phyloP scores from a whole-genome alignment of 2,113 vertebrate genomes.

The Rafetus swinhoei region DNA sequence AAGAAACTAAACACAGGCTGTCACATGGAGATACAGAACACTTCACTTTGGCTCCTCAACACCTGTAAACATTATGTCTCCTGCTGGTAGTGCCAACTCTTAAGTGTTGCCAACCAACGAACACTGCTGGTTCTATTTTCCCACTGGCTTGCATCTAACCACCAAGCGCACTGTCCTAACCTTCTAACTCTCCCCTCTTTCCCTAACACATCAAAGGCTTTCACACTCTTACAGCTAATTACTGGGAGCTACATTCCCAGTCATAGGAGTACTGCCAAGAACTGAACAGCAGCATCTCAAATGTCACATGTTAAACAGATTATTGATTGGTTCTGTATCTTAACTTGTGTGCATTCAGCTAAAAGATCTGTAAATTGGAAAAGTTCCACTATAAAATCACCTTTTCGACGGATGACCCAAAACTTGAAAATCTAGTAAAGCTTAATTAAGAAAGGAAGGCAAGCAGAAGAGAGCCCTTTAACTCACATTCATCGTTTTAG shows the following conservation, averaged over 20 bases:
- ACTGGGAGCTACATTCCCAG: slow-evolving; percentile 52
- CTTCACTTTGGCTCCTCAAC: slow-evolving; percentile 49
- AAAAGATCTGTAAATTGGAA: slow-evolving; percentile 22
- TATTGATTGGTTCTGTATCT: slow-evolving; percentile 40
- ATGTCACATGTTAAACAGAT: slow-evolving; percentile 49
- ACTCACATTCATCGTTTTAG: neutral
- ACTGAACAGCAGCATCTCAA: slow-evolving; percentile 55
- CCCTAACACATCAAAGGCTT: slow-evolving; percentile 63
- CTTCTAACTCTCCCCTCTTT: slow-evolving; percentile 40
- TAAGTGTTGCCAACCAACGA: slow-evolving; percentile 40
- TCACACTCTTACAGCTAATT: slow-evolving; percentile 66
- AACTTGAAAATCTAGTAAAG: neutral
- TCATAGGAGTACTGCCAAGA: slow-evolving; percentile 52
- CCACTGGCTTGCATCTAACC: slow-evolving; percentile 15
- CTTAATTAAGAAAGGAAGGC: neutral
- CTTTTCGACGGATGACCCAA: neutral
- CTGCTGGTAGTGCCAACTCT: slow-evolving; percentile 37
- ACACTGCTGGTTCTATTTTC: slow-evolving; percentile 61
- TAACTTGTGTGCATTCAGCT: slow-evolving; percentile 22
- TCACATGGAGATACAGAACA: slow-evolving; percentile 47
- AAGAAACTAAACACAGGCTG: slow-evolving; percentile 28
- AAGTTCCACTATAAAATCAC: slow-evolving; percentile 31
- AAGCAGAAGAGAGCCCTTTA: neutral
- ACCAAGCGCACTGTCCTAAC: slow-evolving; percentile 55
- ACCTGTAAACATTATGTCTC: slow-evolving; percentile 67